phyloP scores from a whole-genome alignment of 2,113 vertebrate genomes.

The Uria aalge region DNA sequence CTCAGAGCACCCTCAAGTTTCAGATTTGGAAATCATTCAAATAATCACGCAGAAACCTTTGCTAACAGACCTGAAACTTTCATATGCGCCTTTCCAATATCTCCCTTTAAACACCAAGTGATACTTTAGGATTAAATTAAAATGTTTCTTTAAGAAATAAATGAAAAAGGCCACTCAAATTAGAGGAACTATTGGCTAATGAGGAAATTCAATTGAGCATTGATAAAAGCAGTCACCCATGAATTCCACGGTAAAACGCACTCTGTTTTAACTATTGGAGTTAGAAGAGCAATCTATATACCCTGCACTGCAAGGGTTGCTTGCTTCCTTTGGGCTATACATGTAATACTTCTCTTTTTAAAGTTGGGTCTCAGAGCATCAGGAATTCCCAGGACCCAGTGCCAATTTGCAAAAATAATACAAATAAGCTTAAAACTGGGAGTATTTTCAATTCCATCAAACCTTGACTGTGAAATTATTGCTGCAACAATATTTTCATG shows the following conservation, averaged over 20 bases:
- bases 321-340: neutral
- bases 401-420: neutral
- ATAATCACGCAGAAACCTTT: neutral
- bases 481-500: conserved; percentile 8
- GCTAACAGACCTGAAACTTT: neutral
- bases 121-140: neutral
- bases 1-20: neutral
- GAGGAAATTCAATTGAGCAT: neutral
- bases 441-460: conserved; percentile 25
- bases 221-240: neutral
- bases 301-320: neutral
- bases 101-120: neutral
- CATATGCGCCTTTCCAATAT: neutral
- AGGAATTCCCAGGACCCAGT: neutral
- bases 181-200: neutral
- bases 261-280: neutral
- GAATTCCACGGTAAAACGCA: neutral
- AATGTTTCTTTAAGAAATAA: conserved; percentile 7
- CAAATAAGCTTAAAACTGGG: neutral
- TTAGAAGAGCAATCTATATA: neutral
- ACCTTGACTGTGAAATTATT: conserved; percentile 36
- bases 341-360: neutral
- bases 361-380: neutral
- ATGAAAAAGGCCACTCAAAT: neutral
- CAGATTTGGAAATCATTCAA: neutral